phyloP scores from a whole-genome alignment of 2,888 invertebrate genomes.

The Coelinius sp. region DNA sequence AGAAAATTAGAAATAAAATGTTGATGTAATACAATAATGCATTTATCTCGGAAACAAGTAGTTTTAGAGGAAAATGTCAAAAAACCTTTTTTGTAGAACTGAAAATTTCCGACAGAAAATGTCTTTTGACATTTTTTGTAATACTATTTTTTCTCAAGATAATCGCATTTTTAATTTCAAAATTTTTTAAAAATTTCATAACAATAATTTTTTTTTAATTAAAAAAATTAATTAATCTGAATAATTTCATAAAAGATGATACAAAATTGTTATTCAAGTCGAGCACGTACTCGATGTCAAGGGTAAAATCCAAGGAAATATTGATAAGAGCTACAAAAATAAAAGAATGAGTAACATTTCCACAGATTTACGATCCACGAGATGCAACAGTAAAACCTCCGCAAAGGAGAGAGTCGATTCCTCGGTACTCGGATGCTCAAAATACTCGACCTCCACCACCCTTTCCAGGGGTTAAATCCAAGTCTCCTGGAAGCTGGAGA shows the following conservation, averaged over 20 bases:
- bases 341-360: background rate
- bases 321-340: constrained; percentile 18
- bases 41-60: no score
- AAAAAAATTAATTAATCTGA: no score
- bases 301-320: background rate
- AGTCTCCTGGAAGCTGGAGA: constrained; percentile 48
- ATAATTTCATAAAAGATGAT: background rate
- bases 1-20: no score
- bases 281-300: constrained; percentile 10
- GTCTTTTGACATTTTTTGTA: no score
- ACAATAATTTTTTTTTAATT: no score
- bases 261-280: constrained; percentile 17
- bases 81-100: no score
- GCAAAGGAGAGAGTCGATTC: constrained; percentile 51
- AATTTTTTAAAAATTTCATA: no score
- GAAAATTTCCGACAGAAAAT: no score
- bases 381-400: constrained; percentile 54
- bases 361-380: constrained; percentile 54
- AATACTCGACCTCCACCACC: constrained; percentile 37
- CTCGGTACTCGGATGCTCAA: constrained; percentile 49
- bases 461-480: constrained; percentile 4
- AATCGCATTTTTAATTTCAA: no score
- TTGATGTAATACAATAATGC: no score
- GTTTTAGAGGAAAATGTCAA: no score
- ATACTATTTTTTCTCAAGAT: no score